Evolutionary conservation across 1,140 invertebrate species (phyloP).

Genomic region (Whitmania pigra): DNA sequence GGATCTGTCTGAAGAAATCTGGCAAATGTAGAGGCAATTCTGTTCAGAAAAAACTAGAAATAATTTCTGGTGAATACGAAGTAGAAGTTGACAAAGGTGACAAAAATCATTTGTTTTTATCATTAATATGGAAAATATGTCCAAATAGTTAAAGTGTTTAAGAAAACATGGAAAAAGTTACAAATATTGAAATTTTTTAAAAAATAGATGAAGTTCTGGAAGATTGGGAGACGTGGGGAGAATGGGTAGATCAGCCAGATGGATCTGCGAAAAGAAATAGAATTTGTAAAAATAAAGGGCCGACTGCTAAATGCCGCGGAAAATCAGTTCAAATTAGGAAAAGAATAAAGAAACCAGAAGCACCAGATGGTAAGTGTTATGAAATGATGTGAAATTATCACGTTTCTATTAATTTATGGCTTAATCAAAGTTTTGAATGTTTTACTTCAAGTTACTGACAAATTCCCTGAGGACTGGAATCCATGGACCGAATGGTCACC

Average conservation of each 20-base stretch:
- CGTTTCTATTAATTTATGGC: no score
- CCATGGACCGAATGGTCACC: neutral
- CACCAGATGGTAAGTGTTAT: neutral
- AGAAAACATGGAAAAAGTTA: neutral
- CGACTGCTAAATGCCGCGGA: neutral
- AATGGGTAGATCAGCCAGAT: neutral
- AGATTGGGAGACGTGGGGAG: constrained; percentile 6
- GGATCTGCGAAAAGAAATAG: neutral
- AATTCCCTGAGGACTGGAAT: constrained; percentile 6
- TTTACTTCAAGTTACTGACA: neutral
- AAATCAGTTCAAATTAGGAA: neutral
- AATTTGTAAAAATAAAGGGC: neutral
- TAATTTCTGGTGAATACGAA: no score
- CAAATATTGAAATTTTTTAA: neutral
- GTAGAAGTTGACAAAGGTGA: no score
- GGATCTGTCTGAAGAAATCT: neutral
- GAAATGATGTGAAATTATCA: no score
- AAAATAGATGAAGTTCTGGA: neutral
- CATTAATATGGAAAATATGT: no score
- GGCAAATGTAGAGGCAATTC: constrained; percentile 4
- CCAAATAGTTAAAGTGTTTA: no score
- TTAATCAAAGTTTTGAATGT: no score
- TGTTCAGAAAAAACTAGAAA: neutral
- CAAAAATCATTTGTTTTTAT: no score
- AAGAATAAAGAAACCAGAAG: constrained; percentile 6